Base-by-base conservation (phyloP, 1,140 invertebrate genomes). In the Dufourea novaeangliae region DNA sequence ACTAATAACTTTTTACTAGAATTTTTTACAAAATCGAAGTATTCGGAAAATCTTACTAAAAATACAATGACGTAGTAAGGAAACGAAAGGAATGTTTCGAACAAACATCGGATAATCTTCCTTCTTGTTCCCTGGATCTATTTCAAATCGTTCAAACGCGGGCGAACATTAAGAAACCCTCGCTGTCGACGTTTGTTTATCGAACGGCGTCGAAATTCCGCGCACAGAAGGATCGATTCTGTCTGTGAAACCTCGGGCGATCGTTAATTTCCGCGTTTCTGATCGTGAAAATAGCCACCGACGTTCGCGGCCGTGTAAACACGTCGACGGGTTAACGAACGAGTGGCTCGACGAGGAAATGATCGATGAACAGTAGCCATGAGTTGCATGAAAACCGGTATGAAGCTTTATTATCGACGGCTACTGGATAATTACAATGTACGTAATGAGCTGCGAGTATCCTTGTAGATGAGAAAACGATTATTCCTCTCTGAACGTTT, bases 91-190 rank as follows among this genome's bases (percentile, higher is more conserved):
- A 50, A n/a, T n/a, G n/a, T n/a, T 50, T n/a, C 20, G 8, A n/a
- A n/a, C n/a, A 50, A 17, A n/a, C 17, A 46, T 46, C 5, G 44
- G n/a, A 46, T 20, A 46, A 39, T 61, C 34, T 25, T 12, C 8
- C 32, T 52, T 29, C n/a, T 66, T 54, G 34, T 54, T 41, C 34
- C 1, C 12, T 20, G 3, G 29, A 27, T 75, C 54, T 75, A 75
- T 74, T 75, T 75, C 63, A 56, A 68, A 29, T 68, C 63, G 72
- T 57, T 66, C 25, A 57, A 46, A 59, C 14, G 73, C 25, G 50
- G 69, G 68, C 54, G 64, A 59, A 22, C 29, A 76, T 59, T 22
- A n/a, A 44, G 73, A 46, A 68, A 68, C 54, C 63, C 46, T 68
- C 29, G 22, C 14, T 20, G 14, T 6, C 8, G n/a, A 32, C 29